Conservation (phyloP, 2,797 vertebrate genomes). For the Dromococcyx pavoninus region DNA sequence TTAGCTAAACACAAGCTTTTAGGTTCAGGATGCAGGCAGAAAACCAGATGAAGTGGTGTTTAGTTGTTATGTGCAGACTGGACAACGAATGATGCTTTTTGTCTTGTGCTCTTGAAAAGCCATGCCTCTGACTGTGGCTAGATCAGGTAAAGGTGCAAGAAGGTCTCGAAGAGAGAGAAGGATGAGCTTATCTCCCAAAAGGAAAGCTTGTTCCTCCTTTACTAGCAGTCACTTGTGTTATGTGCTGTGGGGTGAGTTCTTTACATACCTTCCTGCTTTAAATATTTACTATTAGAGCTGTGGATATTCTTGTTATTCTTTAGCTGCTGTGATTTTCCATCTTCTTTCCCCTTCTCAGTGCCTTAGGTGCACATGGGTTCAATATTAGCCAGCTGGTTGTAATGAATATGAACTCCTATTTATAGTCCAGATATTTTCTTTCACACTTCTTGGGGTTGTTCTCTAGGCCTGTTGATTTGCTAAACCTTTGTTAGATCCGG, state of each 20-base stretch:
- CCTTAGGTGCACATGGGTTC: conserved; percentile 28
- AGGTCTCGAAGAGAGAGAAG: not conserved
- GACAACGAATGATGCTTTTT: not conserved
- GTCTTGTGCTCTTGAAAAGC: not conserved
- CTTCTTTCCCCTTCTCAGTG: not conserved
- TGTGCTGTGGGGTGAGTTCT: not conserved
- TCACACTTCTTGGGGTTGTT: not conserved
- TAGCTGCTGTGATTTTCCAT: not conserved
- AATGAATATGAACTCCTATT: conserved; percentile 34
- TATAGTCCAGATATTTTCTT: conserved; percentile 24
- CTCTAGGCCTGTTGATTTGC: not conserved
- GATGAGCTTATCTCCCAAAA: not conserved
- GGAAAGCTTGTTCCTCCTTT: not conserved
- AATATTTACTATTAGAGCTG: conserved; percentile 4
- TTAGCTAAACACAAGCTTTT: not conserved
- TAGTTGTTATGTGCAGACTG: not conserved
- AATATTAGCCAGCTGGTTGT: conserved; percentile 41
- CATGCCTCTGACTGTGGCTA: not conserved
- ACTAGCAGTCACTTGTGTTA: not conserved
- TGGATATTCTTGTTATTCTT: conserved; percentile 1
- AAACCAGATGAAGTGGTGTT: not conserved
- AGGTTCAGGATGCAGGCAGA: not conserved
- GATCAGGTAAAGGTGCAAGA: not conserved
- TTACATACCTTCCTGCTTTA: conserved; percentile 47
- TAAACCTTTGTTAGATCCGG: conserved; percentile 14